These are phyloP conservation scores for Benthosema pterotum DNA, from an alignment of 2,797 vertebrate species.

Conservation along the genomic window DNA sequence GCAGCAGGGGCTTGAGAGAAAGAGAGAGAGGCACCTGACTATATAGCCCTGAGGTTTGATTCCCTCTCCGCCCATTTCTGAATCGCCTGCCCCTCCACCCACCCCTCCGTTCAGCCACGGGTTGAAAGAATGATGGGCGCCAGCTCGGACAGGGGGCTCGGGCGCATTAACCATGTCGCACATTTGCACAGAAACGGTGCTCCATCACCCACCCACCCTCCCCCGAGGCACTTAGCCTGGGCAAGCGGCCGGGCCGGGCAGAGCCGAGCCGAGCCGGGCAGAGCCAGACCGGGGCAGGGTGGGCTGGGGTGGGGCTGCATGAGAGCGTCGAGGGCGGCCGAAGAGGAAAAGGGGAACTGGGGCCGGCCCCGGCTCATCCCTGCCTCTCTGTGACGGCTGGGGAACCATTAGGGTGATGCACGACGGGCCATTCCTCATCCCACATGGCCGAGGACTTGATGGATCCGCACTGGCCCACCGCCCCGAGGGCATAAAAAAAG, in stretches of 20 bases:
- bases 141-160: conserved; percentile 57
- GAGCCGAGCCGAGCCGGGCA: no score
- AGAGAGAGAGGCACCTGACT: conserved; percentile 25
- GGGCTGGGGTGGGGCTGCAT: conserved; percentile 2
- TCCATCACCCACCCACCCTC: conserved; percentile 75
- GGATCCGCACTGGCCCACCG: conserved; percentile 51
- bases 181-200: conserved; percentile 58
- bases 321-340: no score
- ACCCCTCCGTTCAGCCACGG: conserved; percentile 60
- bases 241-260: no score
- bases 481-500: conserved; percentile 34
- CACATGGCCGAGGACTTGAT: conserved; percentile 51
- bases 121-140: conserved; percentile 52
- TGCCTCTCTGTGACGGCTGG: conserved; percentile 47
- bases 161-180: conserved; percentile 69
- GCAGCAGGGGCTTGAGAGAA: conserved; percentile 12
- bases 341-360: no score
- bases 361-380: conserved; percentile 53
- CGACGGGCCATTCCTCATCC: conserved; percentile 69
- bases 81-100: conserved; percentile 57
- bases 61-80: conserved; percentile 44
- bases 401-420: conserved; percentile 73
- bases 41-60: conserved; percentile 45
- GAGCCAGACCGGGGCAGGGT: no score
- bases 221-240: conserved; percentile 59